Base-by-base conservation (phyloP, 2,113 vertebrate genomes). In the Tylochromis polylepis region DNA sequence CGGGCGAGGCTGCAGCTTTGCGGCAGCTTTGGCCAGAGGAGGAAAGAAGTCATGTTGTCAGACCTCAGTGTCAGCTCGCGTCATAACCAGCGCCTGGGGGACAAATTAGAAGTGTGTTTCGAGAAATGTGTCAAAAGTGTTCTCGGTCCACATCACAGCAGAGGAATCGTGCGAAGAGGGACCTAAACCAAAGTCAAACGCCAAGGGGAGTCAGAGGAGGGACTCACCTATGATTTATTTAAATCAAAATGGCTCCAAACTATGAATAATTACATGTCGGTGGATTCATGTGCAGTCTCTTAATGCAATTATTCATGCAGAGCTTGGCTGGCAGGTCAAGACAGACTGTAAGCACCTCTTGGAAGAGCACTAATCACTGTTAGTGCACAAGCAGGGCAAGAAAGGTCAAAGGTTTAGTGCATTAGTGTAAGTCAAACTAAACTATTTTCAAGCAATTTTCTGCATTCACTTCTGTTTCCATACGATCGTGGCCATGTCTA, bases 61-160 rank as follows among this genome's bases (percentile, higher is more conserved):
- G 95, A 95, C 95, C 93, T 94, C 93, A 78, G 92, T 95, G 95
- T 96, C 96, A 96, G 89, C 92, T 90, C 95, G 89, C 91, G 94
- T 95, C 93, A 93, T 91, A 91, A 90, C 89, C 91, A 82, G 86
- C 31, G 90, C 95, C 95, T 84, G 29, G 57, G 94, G 96, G 95
- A 89, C 91, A 94, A 96, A 97, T 96, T 95, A 96, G 91, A 91
- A 91, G 91, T 92, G 90, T 91, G 83, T 94, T 94, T 90, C 89
- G 15, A 91, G 94, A 96, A 93, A 96, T 90, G 93, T 96, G 96
- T 96, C 96, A 96, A 83, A 95, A 94, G 92, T 87, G 93, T 93
- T 96, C 95, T 95, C 84, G 85, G 95, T 96, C 95, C 93, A 95
- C 93, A 94, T 96, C 95, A 93, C 93, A 90, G 90, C 87, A 62